Base-by-base conservation (phyloP, 2,888 invertebrate species). In the Apotomis turbidana region DNA sequence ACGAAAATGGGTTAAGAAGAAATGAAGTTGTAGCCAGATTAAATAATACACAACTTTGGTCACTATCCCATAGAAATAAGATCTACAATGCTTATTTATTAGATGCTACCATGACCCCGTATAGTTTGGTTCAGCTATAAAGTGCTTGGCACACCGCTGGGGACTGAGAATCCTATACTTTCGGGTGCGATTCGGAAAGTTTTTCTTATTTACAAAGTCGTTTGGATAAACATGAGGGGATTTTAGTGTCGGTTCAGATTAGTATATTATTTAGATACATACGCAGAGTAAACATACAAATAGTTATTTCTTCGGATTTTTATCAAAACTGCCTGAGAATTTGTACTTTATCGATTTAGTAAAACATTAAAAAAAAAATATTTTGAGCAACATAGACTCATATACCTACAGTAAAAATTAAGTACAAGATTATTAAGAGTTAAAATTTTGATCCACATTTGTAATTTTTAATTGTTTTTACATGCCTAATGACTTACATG, bases 1-100 rank as follows among this genome's bases (percentile, higher is more conserved):
- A 41, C 51, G 27, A 67, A 64, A 57, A 61, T 61, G 55, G 66
- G 71, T 71, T 71, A 67, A 67, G 49, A 51, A 67, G 67, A 61
- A 71, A 49, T 61, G 13, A 71, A 67, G 60, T 27, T 63, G 44
- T 70, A 58, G 41, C 51, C 1, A 5, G 15, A 1, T 4, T 44
- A 66, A 57, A 55, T n/a, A 12, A 36, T n/a, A 44, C 52, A 10
- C 66, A 46, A 57, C 54, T 57, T 57, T 55, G 46, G 9, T n/a
- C 15, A 15, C 10, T 66, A 46, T 46, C 9, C 27, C 57, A 8
- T n/a, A 3, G 66, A 46, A n/a, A 8, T 46, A 66, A 57, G 66
- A 27, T 27, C 27, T 27, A 36, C n/a, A 5, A 4, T n/a, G 36
- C n/a, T 44, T 57, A 66, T n/a, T 55, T 57, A 66, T 66, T 8